Evolutionary conservation across 2,113 vertebrate genomes (phyloP).

Genomic region (Typhlomys cinereus): DNA sequence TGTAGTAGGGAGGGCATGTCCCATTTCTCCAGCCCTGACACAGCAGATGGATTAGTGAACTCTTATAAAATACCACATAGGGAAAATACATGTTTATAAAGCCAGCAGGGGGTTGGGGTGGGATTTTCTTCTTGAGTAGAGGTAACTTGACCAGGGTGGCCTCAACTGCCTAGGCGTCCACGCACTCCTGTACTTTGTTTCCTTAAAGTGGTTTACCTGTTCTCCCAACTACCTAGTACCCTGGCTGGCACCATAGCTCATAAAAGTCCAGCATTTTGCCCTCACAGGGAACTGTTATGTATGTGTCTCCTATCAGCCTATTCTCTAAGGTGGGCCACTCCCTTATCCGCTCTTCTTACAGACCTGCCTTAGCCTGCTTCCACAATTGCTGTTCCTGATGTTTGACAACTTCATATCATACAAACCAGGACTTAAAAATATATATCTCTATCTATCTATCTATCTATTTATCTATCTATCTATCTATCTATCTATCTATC

Average conservation of each 20-base stretch:
- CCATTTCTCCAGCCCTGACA: background rate
- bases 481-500: too few relatives aligned
- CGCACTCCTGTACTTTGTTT: background rate
- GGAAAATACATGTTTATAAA: background rate
- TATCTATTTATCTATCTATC: too few relatives aligned
- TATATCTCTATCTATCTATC: too few relatives aligned
- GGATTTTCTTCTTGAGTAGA: background rate
- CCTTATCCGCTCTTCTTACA: background rate
- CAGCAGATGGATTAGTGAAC: constrained; percentile 28
- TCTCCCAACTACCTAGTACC: background rate
- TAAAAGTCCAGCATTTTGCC: background rate
- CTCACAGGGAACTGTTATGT: background rate
- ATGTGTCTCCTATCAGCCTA: background rate
- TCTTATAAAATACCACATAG: constrained; percentile 47
- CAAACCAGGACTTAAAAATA: background rate
- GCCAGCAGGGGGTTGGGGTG: background rate
- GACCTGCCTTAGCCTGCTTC: background rate
- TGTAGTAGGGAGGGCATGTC: background rate
- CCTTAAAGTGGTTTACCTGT: background rate
- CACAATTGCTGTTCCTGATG: background rate
- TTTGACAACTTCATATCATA: background rate
- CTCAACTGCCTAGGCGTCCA: background rate
- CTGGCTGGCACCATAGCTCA: background rate
- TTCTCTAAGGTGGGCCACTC: background rate
- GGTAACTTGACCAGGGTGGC: background rate